Base-by-base conservation (phyloP, 2,888 invertebrate genomes). In the Deilephila elpenor region DNA sequence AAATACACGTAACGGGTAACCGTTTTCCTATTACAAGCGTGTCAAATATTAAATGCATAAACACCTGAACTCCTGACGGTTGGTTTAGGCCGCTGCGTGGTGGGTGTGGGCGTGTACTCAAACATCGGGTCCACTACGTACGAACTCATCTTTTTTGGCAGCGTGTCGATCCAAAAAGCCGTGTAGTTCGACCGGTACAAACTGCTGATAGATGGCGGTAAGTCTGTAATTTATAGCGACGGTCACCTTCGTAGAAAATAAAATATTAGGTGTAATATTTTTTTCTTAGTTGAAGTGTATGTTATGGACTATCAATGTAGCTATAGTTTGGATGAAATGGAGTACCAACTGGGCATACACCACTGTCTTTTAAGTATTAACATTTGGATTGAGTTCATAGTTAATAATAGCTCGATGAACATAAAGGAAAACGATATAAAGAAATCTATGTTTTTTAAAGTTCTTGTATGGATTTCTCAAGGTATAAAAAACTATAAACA, bases 151-250 rank as follows among this genome's bases (percentile, higher is more conserved):
- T 97, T 96, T 78, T 96, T 96, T 0, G 98, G 98, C 70, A 99
- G 95, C 60, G 96, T 96, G 73, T 98, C 96, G 79, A 97, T 96
- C 99, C 99, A 99, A 84, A 97, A 98, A 67, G 96, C 96, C 84
- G 98, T 96, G 84, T 97, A 97, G 77, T 96, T 96, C 7, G 96
- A 95, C 60, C 98, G 95, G 90, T 98, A 99, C 79, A 97, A 96
- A 76, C 96, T 96, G 74, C 96, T 96, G 60, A 97, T 95, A 60
- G 87, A 95, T 0, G 98, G 97, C 4, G 98, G 97, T 78, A 97
- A 96, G 74, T 97, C 98, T 97, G 93, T 25, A 90, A 91, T 60
- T 60, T 25, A 60, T 51, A 17, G 44, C 20, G 14, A 4, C n/a
- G 67, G 44, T 25, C 61, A 20, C 11, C n/a, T 56, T 56, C 19